These are phyloP conservation scores for Melipona beecheii DNA, from an alignment of 2,888 invertebrate genomes.

Conservation along the genomic window DNA sequence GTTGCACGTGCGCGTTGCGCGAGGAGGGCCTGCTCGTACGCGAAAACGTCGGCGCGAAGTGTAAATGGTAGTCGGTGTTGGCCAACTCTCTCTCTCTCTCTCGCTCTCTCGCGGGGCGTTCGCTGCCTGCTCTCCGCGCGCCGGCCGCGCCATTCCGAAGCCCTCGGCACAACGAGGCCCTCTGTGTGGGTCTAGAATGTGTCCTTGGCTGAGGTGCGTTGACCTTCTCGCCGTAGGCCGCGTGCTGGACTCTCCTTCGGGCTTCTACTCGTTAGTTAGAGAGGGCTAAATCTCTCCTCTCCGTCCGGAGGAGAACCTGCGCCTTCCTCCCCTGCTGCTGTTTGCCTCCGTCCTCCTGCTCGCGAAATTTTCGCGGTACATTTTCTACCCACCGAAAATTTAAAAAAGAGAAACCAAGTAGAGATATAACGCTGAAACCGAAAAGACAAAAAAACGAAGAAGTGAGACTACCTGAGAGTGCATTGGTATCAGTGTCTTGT, in stretches of 20 bases:
- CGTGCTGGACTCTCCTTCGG: slow-evolving; percentile 68
- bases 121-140: slow-evolving; percentile 13
- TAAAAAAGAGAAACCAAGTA: no score
- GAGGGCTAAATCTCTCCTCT: slow-evolving; percentile 75
- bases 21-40: slow-evolving; percentile 1
- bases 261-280: slow-evolving; percentile 68
- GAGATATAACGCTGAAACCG: no score
- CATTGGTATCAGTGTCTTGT: no score
- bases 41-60: slow-evolving; percentile 5
- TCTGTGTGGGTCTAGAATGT: slow-evolving; percentile 81
- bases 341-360: background rate
- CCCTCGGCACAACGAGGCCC: slow-evolving; percentile 63
- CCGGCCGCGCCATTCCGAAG: slow-evolving; percentile 23
- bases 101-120: slow-evolving; percentile 2
- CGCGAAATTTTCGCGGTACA: slow-evolving; percentile 21
- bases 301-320: slow-evolving; percentile 45
- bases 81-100: background rate
- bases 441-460: no score
- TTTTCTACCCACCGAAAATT: no score
- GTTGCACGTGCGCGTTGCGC: slow-evolving; percentile 39
- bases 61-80: background rate
- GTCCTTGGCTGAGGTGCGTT: slow-evolving; percentile 83
- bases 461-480: no score
- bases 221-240: slow-evolving; percentile 78
- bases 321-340: slow-evolving; percentile 43